Percentiles rank a stretch among this genome's conserved stretches.
phyloP scores from a whole-genome alignment of 2,113 vertebrate genomes.

The Pseudopipra pipra region DNA sequence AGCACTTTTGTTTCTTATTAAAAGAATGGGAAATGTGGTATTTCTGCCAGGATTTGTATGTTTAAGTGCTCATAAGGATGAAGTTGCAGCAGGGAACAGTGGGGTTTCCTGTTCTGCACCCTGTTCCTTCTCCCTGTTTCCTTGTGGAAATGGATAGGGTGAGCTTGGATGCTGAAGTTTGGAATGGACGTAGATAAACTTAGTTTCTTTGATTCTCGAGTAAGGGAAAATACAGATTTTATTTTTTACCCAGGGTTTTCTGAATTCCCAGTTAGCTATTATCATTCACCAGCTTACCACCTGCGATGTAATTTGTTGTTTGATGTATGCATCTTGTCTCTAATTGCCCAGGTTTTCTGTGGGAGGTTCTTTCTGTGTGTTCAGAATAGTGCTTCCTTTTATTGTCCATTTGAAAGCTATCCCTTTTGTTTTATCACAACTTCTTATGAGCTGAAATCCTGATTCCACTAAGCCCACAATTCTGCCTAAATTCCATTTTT shows the following conservation, averaged over 20 bases:
- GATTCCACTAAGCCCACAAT: not conserved
- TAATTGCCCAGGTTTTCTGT: not conserved
- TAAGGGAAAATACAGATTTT: not conserved
- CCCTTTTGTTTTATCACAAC: not conserved
- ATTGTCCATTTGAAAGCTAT: not conserved
- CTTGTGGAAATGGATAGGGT: not conserved
- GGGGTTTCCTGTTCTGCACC: not conserved
- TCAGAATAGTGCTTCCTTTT: not conserved
- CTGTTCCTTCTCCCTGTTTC: not conserved
- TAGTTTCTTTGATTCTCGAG: not conserved
- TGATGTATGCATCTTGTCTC: not conserved
- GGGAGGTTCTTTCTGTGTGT: not conserved
- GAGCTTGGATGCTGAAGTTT: not conserved
- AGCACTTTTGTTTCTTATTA: not conserved
- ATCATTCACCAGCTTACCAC: not conserved
- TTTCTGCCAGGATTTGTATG: not conserved
- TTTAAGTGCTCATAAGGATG: not conserved
- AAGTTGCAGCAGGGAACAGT: not conserved
- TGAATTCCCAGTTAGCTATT: not conserved
- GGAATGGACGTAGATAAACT: not conserved
- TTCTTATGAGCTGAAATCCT: not conserved
- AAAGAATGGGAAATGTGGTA: not conserved
- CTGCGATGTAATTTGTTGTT: not conserved
- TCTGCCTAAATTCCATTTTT: not conserved
- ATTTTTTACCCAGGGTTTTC: not conserved